Base-by-base conservation (phyloP, 1,140 invertebrate species). In the Lepidotrigona ventralis region DNA sequence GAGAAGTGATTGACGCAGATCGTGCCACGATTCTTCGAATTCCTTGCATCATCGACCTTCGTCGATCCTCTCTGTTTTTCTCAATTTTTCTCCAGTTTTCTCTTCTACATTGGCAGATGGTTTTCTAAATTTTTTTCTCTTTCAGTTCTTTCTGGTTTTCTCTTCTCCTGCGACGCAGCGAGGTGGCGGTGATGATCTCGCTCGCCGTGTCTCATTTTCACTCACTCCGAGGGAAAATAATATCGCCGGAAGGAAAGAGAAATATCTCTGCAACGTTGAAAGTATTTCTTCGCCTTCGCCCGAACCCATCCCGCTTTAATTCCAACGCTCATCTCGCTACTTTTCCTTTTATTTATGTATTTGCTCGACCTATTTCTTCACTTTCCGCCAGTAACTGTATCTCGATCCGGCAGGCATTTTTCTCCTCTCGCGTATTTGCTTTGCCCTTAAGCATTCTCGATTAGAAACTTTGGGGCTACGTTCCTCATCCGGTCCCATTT, bases 311-410 rank as follows among this genome's bases (percentile, higher is more conserved):
- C 54, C 9, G 19, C 69, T 71, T 79, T 79, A 58, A 79, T 79
- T 29, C 70, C 12, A 17, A 17, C 63, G 69, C 76, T 60, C 74
- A 14, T 19, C 68, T 23, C n/a, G 6, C n/a, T 51, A 39, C 26
- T 74, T 33, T 60, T 74, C 29, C 5, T 26, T 46, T 56, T 75
- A 74, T 76, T 66, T 74, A 29, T 66, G 23, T 75, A 68, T 68
- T 76, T 46, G n/a, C 53, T 76, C 73, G 63, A 58, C 29, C 60
- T 46, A 76, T 76, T 81, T 68, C 72, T 81, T 76, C 71, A n/a
- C 70, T 76, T 76, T 69, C 71, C 51, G 19, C 19, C 21, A 29
- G 56, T 17, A 39, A 63, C 56, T n/a, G 33, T 53, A 26, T 23
- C 72, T 21, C 53, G 54, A 33, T 60, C 69, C 39, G n/a, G 17